Base-by-base conservation (phyloP, 2,888 invertebrate genomes). In the Thecophora atra region DNA sequence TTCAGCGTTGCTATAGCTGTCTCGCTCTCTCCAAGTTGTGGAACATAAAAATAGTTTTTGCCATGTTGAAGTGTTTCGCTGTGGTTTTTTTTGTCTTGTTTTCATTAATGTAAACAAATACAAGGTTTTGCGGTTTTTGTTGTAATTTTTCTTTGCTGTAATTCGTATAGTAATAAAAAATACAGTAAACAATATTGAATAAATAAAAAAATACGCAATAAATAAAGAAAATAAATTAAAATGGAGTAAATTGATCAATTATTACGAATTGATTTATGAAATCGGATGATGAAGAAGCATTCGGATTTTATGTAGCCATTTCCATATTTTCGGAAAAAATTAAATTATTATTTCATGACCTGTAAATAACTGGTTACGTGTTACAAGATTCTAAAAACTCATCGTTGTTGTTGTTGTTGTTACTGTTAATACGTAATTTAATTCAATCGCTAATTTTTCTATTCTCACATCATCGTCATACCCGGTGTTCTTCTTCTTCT, bases 81-180 rank as follows among this genome's bases (percentile, higher is more conserved):
- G 26, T 15, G 17, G 13, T n/a, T 5, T 47, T 47, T 17, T 2
- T 11, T 37, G 54, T 54, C 26, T 52, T 51, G 26, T 66, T 47
- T 7, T 52, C 28, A 52, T 28, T 30, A 30, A 30, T 51, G 47
- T 66, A 66, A 66, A 66, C 66, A 66, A 66, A 66, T 30, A 66
- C 66, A 66, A 66, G 66, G 66, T 66, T 66, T 47, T 52, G 47
- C 19, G 24, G 19, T 6, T 21, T 56, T 56, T 24, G n/a, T n/a
- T 56, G 11, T 21, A n/a, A 19, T 56, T 56, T n/a, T n/a, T 24
- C 13, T 21, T 24, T 52, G 52, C 21, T 21, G 19, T 21, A 56
- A n/a, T 19, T 56, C 11, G 56, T 24, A n/a, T n/a, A n/a, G n/a
- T n/a, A n/a, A n/a, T n/a, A n/a, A n/a, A 51, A 51, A 51, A 11